These are phyloP conservation scores for Melinaea marsaeus DNA, from an alignment of 2,888 invertebrate species.

Conservation along the genomic window DNA sequence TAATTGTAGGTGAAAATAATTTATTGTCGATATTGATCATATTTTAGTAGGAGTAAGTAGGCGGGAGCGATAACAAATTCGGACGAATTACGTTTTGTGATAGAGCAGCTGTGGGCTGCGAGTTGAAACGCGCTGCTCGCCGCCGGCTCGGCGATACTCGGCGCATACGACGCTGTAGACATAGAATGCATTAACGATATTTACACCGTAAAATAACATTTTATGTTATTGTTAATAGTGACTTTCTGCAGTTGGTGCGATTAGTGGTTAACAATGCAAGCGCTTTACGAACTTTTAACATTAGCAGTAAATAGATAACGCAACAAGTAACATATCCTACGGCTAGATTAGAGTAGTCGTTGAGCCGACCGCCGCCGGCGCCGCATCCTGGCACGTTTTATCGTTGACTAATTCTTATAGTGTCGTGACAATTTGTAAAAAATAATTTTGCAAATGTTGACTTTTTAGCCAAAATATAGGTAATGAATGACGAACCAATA, in stretches of 20 bases:
- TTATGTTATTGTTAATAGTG: constrained; percentile 48
- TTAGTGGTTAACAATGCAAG: constrained; percentile 48
- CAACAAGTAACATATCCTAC: constrained; percentile 66
- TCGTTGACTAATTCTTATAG: constrained; percentile 76
- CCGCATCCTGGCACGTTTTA: constrained; percentile 55
- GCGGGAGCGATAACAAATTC: constrained; percentile 74
- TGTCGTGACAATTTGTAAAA: constrained; percentile 75
- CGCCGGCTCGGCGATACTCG: constrained; percentile 53
- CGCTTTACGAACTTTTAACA: constrained; percentile 51
- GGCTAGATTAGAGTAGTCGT: constrained; percentile 47
- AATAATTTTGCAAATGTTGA: constrained; percentile 76
- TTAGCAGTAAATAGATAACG: constrained; percentile 50
- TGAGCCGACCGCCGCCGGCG: constrained; percentile 54
- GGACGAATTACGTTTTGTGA: constrained; percentile 74
- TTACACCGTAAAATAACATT: constrained; percentile 37
- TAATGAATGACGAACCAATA: constrained; percentile 77
- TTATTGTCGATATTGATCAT: constrained; percentile 76
- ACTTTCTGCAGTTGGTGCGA: constrained; percentile 44
- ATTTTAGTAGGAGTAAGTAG: constrained; percentile 73
- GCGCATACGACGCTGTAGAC: constrained; percentile 36
- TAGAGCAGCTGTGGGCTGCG: constrained; percentile 58
- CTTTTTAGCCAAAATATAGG: constrained; percentile 77
- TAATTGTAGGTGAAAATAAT: constrained; percentile 75
- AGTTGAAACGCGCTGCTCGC: constrained; percentile 40
- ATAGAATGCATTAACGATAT: constrained; percentile 51